These are phyloP conservation scores for Gnatocerus cornutus DNA, from an alignment of 2,888 invertebrate genomes.

Conservation along the genomic window DNA sequence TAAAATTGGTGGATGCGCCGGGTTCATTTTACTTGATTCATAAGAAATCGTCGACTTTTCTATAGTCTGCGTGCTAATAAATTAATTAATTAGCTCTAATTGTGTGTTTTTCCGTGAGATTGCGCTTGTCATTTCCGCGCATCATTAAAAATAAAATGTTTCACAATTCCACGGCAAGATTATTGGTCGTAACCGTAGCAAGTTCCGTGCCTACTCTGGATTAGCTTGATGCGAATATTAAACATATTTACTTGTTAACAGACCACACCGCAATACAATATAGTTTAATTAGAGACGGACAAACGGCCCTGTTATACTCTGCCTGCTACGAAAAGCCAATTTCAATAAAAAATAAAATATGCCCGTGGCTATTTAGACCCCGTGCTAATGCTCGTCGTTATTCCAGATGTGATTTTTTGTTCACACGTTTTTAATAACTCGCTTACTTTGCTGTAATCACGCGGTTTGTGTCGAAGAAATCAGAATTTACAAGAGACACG, in stretches of 20 bases:
- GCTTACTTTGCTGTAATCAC: constrained; percentile 36
- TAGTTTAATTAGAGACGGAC: constrained; percentile 61
- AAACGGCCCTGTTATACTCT: constrained; percentile 55
- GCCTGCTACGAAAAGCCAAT: constrained; percentile 58
- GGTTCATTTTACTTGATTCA: too few species aligned
- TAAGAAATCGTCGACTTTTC: too few species aligned
- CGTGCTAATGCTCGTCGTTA: constrained; percentile 53
- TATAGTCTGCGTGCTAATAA: too few species aligned
- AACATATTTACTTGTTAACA: constrained; percentile 62
- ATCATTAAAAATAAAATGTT: constrained; percentile 45
- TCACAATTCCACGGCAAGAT: constrained; percentile 52
- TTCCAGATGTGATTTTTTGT: constrained; percentile 50
- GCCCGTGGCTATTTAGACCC: constrained; percentile 50
- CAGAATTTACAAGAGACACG: constrained; percentile 44
- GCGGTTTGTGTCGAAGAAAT: constrained; percentile 9
- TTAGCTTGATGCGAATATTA: constrained; percentile 60
- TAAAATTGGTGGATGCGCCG: too few species aligned
- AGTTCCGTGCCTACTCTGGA: constrained; percentile 55
- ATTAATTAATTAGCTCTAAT: too few species aligned
- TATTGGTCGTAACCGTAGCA: constrained; percentile 53
- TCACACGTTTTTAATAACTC: constrained; percentile 49
- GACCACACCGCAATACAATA: constrained; percentile 58
- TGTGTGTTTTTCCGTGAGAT: too few species aligned
- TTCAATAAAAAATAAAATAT: constrained; percentile 61
- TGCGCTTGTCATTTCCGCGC: background rate